Evolutionary conservation across 2,797 vertebrate genomes (phyloP).

Genomic region (Macrochelys suwanniensis): DNA sequence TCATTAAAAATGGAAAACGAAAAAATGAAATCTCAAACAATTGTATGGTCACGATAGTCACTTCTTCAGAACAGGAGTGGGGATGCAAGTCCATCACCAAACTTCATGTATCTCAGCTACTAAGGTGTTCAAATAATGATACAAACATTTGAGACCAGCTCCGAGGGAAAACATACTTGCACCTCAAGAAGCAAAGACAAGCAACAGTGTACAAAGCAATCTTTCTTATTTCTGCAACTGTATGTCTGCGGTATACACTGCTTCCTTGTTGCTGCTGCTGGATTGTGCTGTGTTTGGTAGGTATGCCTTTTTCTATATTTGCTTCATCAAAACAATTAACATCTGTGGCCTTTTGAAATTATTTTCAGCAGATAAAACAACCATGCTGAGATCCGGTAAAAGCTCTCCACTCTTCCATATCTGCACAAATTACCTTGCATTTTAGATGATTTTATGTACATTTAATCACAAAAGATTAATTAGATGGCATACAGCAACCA

Average conservation of each 20-base stretch:
- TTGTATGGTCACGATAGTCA: constrained; percentile 11
- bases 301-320: constrained; percentile 52
- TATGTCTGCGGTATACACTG: neutral
- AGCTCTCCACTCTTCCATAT: constrained; percentile 77
- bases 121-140: constrained; percentile 10
- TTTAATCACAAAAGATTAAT: constrained; percentile 87
- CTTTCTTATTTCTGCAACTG: neutral
- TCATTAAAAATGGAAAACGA: neutral
- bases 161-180: neutral
- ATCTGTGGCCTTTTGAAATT: constrained; percentile 73
- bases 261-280: neutral
- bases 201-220: neutral
- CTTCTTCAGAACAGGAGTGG: constrained; percentile 18
- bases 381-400: constrained; percentile 69
- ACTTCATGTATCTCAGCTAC: neutral
- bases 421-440: constrained; percentile 80
- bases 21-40: constrained; percentile 45
- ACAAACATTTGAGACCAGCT: neutral
- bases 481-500: constrained; percentile 79
- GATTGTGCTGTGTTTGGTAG: constrained; percentile 21
- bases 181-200: constrained; percentile 26
- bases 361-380: constrained; percentile 78
- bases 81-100: neutral
- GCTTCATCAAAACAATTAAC: constrained; percentile 78
- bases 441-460: constrained; percentile 80